These are phyloP conservation scores for Ictalurus punctatus DNA, from an alignment of 2,113 vertebrate species.

Conservation along the genomic window DNA sequence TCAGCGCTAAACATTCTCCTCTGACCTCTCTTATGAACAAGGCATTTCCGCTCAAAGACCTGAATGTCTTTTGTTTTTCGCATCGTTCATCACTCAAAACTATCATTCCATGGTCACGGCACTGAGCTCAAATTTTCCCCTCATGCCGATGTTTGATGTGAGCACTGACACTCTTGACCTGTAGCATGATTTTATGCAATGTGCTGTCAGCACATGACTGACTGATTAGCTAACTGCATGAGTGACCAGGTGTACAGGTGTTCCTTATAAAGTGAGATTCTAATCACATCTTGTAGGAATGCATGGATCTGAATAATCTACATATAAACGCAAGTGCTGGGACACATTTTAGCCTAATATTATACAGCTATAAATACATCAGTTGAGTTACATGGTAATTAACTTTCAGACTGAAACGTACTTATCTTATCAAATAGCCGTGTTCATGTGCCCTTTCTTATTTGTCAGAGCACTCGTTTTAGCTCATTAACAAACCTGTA, in stretches of 20 bases:
- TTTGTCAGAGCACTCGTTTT: not conserved
- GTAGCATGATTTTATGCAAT: not conserved
- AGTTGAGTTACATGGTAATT: not conserved
- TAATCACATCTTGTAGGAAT: not conserved
- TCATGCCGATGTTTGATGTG: not conserved
- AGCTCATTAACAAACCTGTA: not conserved
- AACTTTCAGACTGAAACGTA: not conserved
- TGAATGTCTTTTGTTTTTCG: not conserved
- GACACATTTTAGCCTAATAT: not conserved
- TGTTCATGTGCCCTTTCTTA: not conserved
- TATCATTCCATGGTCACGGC: not conserved
- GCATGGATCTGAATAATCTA: not conserved
- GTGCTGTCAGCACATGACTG: not conserved
- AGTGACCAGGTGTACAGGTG: not conserved
- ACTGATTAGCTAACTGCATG: not conserved
- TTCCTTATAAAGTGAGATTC: not conserved
- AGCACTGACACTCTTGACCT: not conserved
- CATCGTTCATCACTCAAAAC: not conserved
- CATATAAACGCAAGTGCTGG: not conserved
- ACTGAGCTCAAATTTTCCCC: not conserved
- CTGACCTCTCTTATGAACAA: not conserved
- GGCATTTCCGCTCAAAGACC: not conserved
- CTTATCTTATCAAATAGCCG: not conserved
- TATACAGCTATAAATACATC: not conserved
- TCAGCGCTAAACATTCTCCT: not conserved